Conservation (phyloP, 1,140 invertebrate species). For the Neodiprion lecontei region DNA sequence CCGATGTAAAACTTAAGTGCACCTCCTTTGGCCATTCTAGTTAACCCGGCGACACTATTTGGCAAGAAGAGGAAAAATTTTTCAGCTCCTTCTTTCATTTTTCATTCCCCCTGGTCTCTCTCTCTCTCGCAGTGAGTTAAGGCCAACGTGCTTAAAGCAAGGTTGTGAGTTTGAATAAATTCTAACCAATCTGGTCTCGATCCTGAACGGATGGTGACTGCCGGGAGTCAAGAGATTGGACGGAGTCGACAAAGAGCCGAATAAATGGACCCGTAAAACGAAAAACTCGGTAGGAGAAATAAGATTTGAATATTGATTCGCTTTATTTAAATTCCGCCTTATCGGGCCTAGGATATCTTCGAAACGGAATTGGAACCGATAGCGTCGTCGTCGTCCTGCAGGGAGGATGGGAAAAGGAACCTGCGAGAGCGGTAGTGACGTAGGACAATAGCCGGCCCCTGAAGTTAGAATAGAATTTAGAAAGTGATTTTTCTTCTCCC, state of each 20-base stretch:
- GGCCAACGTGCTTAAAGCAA: neutral
- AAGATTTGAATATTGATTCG: conserved; percentile 61
- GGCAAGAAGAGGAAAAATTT: neutral
- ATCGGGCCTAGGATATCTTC: conserved; percentile 16
- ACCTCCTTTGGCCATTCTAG: too few species aligned
- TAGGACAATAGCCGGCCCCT: conserved; percentile 27
- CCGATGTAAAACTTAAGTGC: too few species aligned
- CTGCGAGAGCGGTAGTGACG: neutral
- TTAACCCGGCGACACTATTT: too few species aligned
- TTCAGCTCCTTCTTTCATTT: neutral
- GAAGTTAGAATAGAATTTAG: conserved; percentile 29
- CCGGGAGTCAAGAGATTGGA: conserved; percentile 10
- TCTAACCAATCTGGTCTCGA: conserved; percentile 5
- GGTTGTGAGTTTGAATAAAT: conserved; percentile 3
- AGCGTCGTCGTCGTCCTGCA: neutral
- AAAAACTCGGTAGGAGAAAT: conserved; percentile 36
- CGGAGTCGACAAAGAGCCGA: conserved; percentile 46
- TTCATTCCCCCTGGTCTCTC: neutral
- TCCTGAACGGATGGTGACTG: conserved; percentile 3
- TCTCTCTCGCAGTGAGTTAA: neutral
- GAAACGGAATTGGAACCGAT: conserved; percentile 17
- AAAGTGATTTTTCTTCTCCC: conserved; percentile 29
- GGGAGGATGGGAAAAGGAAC: conserved; percentile 8
- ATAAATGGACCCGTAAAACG: conserved; percentile 49
- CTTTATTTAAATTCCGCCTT: conserved; percentile 57